Evolutionary conservation across 2,888 invertebrate genomes (phyloP).

Genomic region (Lasius platythorax): DNA sequence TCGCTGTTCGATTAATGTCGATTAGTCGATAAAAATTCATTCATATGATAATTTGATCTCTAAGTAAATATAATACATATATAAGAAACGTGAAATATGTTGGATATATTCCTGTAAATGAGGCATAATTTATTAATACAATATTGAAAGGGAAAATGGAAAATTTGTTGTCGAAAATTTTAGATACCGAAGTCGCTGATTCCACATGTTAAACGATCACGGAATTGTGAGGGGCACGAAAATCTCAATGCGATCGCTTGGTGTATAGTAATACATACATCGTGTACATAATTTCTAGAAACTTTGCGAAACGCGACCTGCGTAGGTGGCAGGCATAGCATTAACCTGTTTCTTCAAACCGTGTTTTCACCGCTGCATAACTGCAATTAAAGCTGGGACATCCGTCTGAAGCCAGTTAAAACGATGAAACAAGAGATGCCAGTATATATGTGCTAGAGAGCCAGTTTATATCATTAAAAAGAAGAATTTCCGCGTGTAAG

Average conservation of each 20-base stretch:
- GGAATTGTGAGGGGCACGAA: slow-evolving; percentile 21
- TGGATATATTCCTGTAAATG: neutral
- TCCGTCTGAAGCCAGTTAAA: slow-evolving; percentile 66
- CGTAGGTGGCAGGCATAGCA: slow-evolving; percentile 33
- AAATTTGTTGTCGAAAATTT: slow-evolving; percentile 1
- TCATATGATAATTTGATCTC: neutral
- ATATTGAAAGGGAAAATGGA: neutral
- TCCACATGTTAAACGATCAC: slow-evolving; percentile 34
- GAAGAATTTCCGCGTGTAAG: slow-evolving; percentile 76
- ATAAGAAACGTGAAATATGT: neutral
- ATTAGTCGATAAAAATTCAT: slow-evolving; percentile 28
- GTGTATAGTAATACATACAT: slow-evolving; percentile 36
- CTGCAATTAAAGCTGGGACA: slow-evolving; percentile 60
- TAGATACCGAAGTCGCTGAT: slow-evolving; percentile 39
- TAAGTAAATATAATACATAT: neutral
- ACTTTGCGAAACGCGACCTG: slow-evolving; percentile 59
- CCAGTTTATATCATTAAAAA: slow-evolving; percentile 80
- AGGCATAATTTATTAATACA: neutral
- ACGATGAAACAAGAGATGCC: slow-evolving; percentile 81
- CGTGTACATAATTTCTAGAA: slow-evolving; percentile 67
- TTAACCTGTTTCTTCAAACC: slow-evolving; percentile 61
- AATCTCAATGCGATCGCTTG: slow-evolving; percentile 43
- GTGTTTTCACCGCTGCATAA: slow-evolving; percentile 55
- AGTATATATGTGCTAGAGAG: slow-evolving; percentile 82
- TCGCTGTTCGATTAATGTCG: neutral